Base-by-base conservation (phyloP, 2,888 invertebrate genomes). In the Cephus spinipes region DNA sequence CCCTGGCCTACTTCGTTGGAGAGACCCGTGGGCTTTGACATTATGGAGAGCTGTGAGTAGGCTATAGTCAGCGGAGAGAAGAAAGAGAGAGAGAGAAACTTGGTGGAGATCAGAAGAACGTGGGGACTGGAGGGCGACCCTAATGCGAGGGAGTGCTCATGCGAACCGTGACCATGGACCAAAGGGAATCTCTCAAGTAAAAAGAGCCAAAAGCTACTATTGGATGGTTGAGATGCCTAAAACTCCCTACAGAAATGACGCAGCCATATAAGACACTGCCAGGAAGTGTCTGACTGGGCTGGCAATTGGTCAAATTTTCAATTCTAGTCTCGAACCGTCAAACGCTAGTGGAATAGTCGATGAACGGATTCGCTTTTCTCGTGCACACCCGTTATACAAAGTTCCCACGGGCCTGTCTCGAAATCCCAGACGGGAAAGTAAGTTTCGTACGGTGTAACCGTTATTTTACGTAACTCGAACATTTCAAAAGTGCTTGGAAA, bases 151-250 rank as follows among this genome's bases (percentile, higher is more conserved):
- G 87, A 87, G 86, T 86, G 85, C 84, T 84, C 83, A 82, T 82
- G 83, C 79, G 79, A 80, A 83, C 83, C 81, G 79, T 77, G 82
- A 84, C 82, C 82, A 81, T 80, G 79, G 81, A 81, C 82, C 83
- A 79, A 86, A 88, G 89, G 87, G 88, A 89, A 85, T 85, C 86
- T 85, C 86, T 84, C 85, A 81, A 88, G 86, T 86, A 86, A 84
- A 86, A 82, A 85, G 85, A 85, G 74, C 74, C 81, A 80, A 75
- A 81, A 71, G 71, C 30, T 71, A 2, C 71, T 31, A 71, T 71
- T 71, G 71, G 55, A 23, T 55, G 55, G 23, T 55, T 23, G 55
- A 15, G 55, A 23, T 9, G 2, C 55, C 23, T 9, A 55, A 55
- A 55, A 55, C 23, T 23, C 23, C 55, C 55, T 55, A 55, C 23